Evolutionary conservation across 2,113 vertebrate species (phyloP).

Genomic region (Hypocryptadius cinnamomeus): DNA sequence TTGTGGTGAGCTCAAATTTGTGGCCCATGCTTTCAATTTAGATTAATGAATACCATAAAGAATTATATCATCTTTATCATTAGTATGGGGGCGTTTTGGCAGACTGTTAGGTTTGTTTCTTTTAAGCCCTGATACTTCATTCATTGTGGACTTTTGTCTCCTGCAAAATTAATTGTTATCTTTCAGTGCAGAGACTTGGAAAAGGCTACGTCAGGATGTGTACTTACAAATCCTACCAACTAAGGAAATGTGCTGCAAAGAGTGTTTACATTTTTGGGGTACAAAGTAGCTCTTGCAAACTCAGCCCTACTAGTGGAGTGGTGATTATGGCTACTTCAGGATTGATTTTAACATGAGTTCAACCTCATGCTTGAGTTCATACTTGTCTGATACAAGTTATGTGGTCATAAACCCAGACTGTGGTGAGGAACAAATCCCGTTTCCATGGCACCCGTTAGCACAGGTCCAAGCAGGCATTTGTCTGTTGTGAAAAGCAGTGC

Average conservation of each 20-base stretch:
- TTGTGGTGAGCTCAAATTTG: not conserved
- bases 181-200: not conserved
- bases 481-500: not conserved
- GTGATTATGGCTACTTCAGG: not conserved
- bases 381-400: not conserved
- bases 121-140: not conserved
- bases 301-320: not conserved
- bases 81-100: fast-evolving
- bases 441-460: not conserved
- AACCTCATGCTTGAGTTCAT: not conserved
- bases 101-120: not conserved
- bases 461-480: not conserved
- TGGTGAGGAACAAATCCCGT: not conserved
- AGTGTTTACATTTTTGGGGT: not conserved
- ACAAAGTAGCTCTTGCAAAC: not conserved
- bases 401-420: not conserved
- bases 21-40: not conserved
- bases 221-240: not conserved
- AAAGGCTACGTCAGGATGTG: not conserved
- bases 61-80: not conserved
- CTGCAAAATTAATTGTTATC: not conserved
- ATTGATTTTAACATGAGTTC: not conserved
- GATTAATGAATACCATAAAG: not conserved
- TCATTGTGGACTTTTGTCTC: not conserved
- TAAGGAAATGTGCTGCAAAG: not conserved